phyloP scores from a whole-genome alignment of 2,113 vertebrate genomes.

The Scolopax mira region DNA sequence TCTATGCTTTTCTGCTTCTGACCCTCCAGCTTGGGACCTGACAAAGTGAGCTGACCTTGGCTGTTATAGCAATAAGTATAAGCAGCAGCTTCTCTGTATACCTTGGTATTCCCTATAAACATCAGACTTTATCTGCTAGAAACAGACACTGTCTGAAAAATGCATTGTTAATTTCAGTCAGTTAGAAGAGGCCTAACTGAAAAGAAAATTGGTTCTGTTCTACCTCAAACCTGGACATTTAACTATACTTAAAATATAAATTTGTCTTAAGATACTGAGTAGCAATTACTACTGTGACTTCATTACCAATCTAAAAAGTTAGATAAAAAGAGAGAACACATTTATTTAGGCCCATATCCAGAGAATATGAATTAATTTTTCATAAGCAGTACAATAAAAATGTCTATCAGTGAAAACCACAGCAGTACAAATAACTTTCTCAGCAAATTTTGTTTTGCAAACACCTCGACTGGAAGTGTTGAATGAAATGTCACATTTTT shows the following conservation, averaged over 20 bases:
- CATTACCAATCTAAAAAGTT: not conserved
- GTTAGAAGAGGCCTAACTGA: not conserved
- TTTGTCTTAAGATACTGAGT: not conserved
- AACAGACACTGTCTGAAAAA: not conserved
- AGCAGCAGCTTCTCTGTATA: not conserved
- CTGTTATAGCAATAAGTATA: not conserved
- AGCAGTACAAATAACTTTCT: not conserved
- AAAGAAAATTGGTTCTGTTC: not conserved
- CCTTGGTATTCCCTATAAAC: not conserved
- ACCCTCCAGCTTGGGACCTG: not conserved
- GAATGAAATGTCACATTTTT: not conserved
- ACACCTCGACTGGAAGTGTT: not conserved
- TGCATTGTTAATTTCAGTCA: not conserved
- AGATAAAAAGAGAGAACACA: not conserved
- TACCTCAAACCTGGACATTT: not conserved
- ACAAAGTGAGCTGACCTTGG: not conserved
- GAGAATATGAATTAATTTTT: not conserved
- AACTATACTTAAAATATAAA: not conserved
- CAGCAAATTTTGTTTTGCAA: not conserved
- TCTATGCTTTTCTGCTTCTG: not conserved
- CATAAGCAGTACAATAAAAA: not conserved
- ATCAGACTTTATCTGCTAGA: not conserved
- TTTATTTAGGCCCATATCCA: not conserved
- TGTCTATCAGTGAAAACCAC: not conserved
- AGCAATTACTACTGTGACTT: not conserved